Base-by-base conservation (phyloP, 2,797 vertebrate genomes). In the Peromyscus aztecus region DNA sequence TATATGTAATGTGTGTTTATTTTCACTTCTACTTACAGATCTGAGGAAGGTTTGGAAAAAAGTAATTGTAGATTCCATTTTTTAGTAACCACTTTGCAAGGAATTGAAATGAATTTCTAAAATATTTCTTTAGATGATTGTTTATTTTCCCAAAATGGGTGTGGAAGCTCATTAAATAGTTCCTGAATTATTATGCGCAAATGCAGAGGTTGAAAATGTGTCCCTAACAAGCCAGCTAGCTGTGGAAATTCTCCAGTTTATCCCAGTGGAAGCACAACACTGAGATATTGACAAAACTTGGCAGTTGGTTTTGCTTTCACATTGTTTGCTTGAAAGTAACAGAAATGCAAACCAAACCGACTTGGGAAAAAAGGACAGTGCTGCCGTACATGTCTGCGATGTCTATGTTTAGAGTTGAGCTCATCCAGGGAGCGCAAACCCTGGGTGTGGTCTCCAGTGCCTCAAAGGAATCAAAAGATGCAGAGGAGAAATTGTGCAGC, bases 1-100 rank as follows among this genome's bases (percentile, higher is more conserved):
- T 76, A 23, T 6, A 89, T 40, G 75, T 75, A 90, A 6, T 46
- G 10, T 31, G 7, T 59, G 55, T 73, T 59, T 81, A 65, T 16
- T 92, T 89, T 57, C 55, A 29, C 31, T 55, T 96, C 87, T 89
- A 85, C 61, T 75, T 90, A 59, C 8, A 93, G 8, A 86, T 84
- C 23, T 84, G 46, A 84, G 31, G 11, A 67, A 31, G 37, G 13
- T 84, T 78, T 85, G 76, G 16, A 34, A 24, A 23, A 21, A 91
- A 69, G 6, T 86, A 63, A 65, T 89, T 95, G 21, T n/a, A 29
- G 6, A 61, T 19, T 71, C 34, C 43, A 59, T 84, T 46, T 63
- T 69, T 55, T 55, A 55, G 12, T 14, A 84, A n/a, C 75, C 59
- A 95, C 34, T 89, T 91, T 91, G 23, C 71, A 73, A 86, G 89